phyloP scores from a whole-genome alignment of 2,888 invertebrate genomes.

The Vannuccia rotundouncinata region DNA sequence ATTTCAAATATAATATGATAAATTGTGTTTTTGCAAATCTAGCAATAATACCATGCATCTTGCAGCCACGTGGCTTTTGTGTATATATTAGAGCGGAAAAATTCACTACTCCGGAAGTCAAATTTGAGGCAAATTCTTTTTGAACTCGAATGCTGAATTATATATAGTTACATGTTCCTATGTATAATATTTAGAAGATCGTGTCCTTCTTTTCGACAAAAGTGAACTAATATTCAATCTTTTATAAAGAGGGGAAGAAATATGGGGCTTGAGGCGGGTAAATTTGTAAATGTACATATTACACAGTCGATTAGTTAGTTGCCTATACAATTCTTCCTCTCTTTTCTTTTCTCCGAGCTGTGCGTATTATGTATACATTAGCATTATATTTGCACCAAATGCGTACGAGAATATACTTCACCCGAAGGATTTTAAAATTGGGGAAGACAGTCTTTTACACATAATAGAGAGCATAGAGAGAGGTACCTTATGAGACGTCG shows the following conservation, averaged over 20 bases:
- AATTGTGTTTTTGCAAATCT: neutral
- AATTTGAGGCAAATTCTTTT: neutral
- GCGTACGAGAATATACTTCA: no score
- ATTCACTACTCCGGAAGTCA: neutral
- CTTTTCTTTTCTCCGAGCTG: neutral
- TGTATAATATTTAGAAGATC: neutral
- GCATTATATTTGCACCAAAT: neutral
- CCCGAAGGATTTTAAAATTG: no score
- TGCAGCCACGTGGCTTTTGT: neutral
- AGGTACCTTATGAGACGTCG: neutral
- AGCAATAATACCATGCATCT: neutral
- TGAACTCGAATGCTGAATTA: neutral
- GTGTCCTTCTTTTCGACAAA: no score
- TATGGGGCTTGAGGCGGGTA: no score
- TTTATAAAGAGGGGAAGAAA: no score
- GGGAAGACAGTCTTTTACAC: no score
- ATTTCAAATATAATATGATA: neutral
- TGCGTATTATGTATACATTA: neutral
- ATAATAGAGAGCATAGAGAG: no score
- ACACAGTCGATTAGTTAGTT: neutral
- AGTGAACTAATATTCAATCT: no score
- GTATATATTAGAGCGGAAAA: neutral
- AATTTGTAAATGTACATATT: neutral
- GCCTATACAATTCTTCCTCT: neutral
- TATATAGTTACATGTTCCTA: neutral